phyloP scores from a whole-genome alignment of 2,113 vertebrate genomes.

The Sula dactylatra region DNA sequence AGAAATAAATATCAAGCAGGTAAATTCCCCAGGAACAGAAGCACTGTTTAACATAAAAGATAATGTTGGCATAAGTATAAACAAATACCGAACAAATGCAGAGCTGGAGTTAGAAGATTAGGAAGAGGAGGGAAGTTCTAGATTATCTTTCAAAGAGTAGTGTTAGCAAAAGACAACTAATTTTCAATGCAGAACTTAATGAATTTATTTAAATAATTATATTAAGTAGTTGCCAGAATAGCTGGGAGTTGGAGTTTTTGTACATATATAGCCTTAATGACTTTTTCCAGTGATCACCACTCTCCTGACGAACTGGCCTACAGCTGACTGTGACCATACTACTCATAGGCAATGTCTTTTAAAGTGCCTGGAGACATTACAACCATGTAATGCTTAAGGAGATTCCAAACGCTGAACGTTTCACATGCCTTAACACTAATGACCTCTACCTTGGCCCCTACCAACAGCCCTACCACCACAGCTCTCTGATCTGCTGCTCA shows the following conservation, averaged over 20 bases:
- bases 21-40: background rate
- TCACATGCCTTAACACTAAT: background rate
- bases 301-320: rapidly evolving
- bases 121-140: background rate
- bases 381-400: background rate
- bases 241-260: background rate
- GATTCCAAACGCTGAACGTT: background rate
- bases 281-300: background rate
- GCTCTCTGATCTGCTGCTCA: background rate
- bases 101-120: background rate
- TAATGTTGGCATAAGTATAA: background rate
- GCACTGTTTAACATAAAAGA: background rate
- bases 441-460: background rate
- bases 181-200: background rate
- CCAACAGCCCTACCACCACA: background rate
- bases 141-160: background rate
- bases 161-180: background rate
- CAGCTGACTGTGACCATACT: background rate
- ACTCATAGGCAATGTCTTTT: background rate
- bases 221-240: background rate
- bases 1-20: background rate
- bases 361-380: background rate
- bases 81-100: background rate
- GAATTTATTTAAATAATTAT: background rate
- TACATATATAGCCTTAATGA: background rate